phyloP scores from a whole-genome alignment of 2,888 invertebrate genomes.

The Heliconius hortense region DNA sequence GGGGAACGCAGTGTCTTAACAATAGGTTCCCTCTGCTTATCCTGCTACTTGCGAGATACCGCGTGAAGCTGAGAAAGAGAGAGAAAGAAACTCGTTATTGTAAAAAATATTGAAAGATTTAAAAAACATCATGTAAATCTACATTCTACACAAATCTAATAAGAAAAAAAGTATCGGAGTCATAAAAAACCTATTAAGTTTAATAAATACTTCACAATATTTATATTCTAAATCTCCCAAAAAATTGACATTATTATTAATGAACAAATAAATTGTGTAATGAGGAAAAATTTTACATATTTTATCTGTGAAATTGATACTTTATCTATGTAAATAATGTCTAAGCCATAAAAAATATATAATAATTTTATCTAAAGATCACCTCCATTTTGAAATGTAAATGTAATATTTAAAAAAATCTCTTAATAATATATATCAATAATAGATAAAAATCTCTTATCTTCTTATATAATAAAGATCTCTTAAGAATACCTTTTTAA shows the following conservation, averaged over 20 bases:
- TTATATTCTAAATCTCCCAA: background rate
- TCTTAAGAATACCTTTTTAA: background rate
- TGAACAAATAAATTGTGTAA: background rate
- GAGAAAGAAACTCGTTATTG: too few species aligned
- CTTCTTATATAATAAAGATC: too few species aligned
- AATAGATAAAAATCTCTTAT: background rate
- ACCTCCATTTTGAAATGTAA: background rate
- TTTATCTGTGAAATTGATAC: conserved; percentile 7
- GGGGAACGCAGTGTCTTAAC: too few species aligned
- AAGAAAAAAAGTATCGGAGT: background rate
- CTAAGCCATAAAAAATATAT: conserved; percentile 1
- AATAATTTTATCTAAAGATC: conserved; percentile 5
- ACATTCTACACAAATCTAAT: background rate
- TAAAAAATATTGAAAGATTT: background rate
- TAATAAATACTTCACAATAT: background rate
- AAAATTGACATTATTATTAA: background rate
- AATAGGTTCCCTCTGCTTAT: too few species aligned
- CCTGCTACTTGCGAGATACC: too few species aligned
- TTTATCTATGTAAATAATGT: conserved; percentile 13
- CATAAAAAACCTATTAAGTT: background rate
- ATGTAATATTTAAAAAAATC: background rate
- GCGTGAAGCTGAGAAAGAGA: too few species aligned
- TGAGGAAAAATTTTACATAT: conserved; percentile 2
- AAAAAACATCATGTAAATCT: background rate
- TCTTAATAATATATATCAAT: too few species aligned